Percentiles rank a stretch among this genome's conserved stretches.
phyloP scores from a whole-genome alignment of 1,140 invertebrate genomes.

The Cyphomyrmex costatus region DNA sequence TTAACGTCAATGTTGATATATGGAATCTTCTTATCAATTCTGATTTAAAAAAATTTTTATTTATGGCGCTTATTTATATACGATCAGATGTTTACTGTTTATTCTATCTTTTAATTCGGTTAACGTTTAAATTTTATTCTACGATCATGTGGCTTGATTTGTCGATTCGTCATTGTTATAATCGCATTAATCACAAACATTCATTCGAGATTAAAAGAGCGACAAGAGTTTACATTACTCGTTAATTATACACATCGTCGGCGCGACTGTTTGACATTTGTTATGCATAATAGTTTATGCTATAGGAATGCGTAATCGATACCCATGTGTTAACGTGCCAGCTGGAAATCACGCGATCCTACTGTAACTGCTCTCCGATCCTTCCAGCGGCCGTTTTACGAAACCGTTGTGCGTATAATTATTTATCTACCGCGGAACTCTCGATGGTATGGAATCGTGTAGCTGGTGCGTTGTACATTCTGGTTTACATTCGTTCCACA shows the following conservation, averaged over 20 bases:
- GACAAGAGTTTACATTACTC: slow-evolving; percentile 14
- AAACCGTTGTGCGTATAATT: slow-evolving; percentile 62
- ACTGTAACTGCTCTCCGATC: background rate
- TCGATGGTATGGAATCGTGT: slow-evolving; percentile 56
- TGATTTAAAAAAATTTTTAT: background rate
- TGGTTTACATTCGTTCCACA: slow-evolving; percentile 63
- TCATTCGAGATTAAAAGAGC: slow-evolving; percentile 25
- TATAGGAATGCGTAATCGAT: slow-evolving; percentile 48
- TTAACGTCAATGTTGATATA: background rate
- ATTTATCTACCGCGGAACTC: slow-evolving; percentile 50
- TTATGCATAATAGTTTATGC: slow-evolving; percentile 39
- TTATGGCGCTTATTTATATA: background rate
- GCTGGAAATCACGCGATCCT: slow-evolving; percentile 53
- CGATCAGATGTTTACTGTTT: background rate
- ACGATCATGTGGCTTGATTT: background rate
- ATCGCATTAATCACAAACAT: background rate
- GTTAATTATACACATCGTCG: background rate
- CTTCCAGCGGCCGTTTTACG: slow-evolving; percentile 47
- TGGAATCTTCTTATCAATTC: background rate
- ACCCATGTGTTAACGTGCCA: slow-evolving; percentile 32
- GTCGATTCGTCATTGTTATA: no score
- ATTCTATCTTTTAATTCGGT: background rate
- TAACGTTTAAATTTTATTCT: background rate
- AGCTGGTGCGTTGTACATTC: slow-evolving; percentile 11
- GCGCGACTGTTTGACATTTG: slow-evolving; percentile 1